Percentiles rank a stretch among this genome's conserved stretches.
These are phyloP conservation scores for Rhagonycha fulva DNA, from an alignment of 2,888 invertebrate genomes.

Conservation along the genomic window DNA sequence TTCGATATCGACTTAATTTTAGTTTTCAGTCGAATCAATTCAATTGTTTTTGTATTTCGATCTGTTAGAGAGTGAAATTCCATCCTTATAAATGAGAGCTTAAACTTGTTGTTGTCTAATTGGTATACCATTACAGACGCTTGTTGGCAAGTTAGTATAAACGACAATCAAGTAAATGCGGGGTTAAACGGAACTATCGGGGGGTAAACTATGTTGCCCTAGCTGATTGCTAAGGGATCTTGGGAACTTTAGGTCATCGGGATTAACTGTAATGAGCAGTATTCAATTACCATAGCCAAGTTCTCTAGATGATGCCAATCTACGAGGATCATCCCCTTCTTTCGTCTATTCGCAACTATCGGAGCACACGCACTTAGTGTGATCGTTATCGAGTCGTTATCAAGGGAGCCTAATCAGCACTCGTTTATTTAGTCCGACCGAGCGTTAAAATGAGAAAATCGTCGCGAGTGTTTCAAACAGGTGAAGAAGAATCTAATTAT, in stretches of 20 bases:
- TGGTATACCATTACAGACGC: conserved; percentile 21
- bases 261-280: conserved; percentile 42
- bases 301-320: conserved; percentile 37
- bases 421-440: background rate
- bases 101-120: conserved; percentile 13
- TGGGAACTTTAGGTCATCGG: conserved; percentile 38
- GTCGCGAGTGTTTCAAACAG: background rate
- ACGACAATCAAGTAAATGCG: conserved; percentile 28
- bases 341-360: background rate
- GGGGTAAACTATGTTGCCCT: conserved; percentile 32
- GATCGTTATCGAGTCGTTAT: background rate
- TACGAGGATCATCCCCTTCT: conserved; percentile 28
- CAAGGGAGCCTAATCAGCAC: background rate
- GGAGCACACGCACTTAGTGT: background rate
- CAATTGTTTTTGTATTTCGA: no score
- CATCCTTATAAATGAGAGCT: background rate
- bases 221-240: conserved; percentile 40
- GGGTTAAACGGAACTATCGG: conserved; percentile 31
- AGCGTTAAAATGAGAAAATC: background rate
- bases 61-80: background rate
- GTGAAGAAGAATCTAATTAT: background rate
- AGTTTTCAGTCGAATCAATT: no score
- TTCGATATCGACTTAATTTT: no score
- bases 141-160: conserved; percentile 25
- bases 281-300: conserved; percentile 41